Percentiles rank a stretch among this genome's conserved stretches.
These are phyloP conservation scores for Tachina grossa DNA, from an alignment of 2,888 invertebrate genomes.

Conservation along the genomic window DNA sequence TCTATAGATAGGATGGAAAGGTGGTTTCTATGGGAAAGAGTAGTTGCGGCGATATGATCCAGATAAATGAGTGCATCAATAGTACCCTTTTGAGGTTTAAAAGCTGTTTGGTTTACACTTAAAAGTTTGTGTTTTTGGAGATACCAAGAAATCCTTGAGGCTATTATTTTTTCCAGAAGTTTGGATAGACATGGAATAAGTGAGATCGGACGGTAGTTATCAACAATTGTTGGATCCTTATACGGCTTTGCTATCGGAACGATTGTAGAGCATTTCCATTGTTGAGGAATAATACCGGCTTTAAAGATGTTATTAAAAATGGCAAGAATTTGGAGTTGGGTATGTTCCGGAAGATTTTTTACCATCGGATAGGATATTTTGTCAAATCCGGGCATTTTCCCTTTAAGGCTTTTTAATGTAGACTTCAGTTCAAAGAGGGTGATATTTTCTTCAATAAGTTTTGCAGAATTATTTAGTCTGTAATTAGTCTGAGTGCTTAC, in stretches of 20 bases:
- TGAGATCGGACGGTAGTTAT: constrained; percentile 51
- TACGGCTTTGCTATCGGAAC: constrained; percentile 54
- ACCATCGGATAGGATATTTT: constrained; percentile 60
- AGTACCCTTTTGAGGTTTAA: constrained; percentile 27
- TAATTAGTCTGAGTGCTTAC: background rate
- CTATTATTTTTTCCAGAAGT: constrained; percentile 55
- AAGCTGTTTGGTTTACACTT: constrained; percentile 17
- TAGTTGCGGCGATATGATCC: background rate
- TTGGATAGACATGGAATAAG: constrained; percentile 40
- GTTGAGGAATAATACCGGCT: constrained; percentile 40
- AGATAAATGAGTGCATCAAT: background rate
- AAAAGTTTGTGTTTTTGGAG: constrained; percentile 29
- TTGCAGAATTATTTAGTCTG: background rate
- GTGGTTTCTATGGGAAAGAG: constrained; percentile 10
- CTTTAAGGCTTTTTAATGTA: constrained; percentile 27
- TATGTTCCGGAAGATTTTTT: background rate
- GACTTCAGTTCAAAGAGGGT: constrained; percentile 13
- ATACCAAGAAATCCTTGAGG: constrained; percentile 14
- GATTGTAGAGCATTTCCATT: constrained; percentile 41
- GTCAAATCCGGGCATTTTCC: constrained; percentile 53
- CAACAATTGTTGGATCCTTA: background rate
- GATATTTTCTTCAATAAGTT: constrained; percentile 12
- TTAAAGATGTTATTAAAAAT: constrained; percentile 53
- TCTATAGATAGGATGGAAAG: constrained; percentile 10
- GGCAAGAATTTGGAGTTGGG: constrained; percentile 1